A percentile compares a stretch with the other conserved stretches of the same genome.
Evolutionary conservation across 2,888 invertebrate genomes (phyloP).

Genomic region (Ectemnius lituratus): DNA sequence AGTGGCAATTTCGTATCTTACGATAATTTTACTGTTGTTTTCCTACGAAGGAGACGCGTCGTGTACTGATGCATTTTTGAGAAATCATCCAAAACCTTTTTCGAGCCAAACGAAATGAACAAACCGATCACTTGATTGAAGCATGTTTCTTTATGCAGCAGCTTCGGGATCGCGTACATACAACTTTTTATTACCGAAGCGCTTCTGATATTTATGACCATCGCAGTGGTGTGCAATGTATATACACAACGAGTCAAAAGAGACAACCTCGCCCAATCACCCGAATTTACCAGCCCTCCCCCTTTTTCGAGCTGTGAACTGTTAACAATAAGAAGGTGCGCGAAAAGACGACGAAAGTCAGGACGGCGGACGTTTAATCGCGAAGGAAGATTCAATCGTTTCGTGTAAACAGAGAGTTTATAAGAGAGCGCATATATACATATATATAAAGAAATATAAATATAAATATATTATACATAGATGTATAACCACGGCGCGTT

Average conservation of each 20-base stretch:
- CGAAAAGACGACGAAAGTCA: constrained; percentile 52
- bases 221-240: constrained; percentile 40
- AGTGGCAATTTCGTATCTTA: no score
- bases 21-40: no score
- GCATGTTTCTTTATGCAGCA: no score
- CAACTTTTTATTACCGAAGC: no score
- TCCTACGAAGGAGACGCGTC: no score
- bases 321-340: constrained; percentile 33
- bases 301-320: constrained; percentile 22
- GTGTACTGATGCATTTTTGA: no score
- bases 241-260: not conserved
- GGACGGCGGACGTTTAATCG: constrained; percentile 40
- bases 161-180: no score
- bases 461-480: constrained; percentile 35
- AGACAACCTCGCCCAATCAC: no score
- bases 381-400: constrained; percentile 52
- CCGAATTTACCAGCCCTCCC: constrained; percentile 5
- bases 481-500: constrained; percentile 53
- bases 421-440: constrained; percentile 51
- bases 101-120: no score
- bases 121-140: no score
- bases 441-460: no score
- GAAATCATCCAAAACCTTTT: no score
- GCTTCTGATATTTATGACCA: constrained; percentile 30
- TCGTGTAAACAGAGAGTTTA: constrained; percentile 57